These are phyloP conservation scores for Antennarius maculatus DNA, from an alignment of 2,797 vertebrate genomes.

Conservation along the genomic window DNA sequence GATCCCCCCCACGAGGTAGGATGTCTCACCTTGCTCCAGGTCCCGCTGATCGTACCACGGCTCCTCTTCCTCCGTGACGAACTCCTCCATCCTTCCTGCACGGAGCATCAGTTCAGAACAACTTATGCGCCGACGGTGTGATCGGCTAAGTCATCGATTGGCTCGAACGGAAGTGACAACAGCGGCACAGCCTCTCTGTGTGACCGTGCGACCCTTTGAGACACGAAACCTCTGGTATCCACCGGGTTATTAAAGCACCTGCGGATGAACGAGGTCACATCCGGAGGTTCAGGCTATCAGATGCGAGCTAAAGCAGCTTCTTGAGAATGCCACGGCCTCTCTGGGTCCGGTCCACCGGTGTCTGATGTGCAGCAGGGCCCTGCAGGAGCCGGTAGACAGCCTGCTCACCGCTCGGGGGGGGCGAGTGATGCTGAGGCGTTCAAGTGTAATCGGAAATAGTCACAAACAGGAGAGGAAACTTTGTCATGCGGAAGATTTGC, in stretches of 20 bases:
- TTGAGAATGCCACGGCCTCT: not conserved
- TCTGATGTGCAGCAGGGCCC: constrained; percentile 7
- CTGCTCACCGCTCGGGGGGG: constrained; percentile 2
- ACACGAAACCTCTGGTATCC: constrained; percentile 7
- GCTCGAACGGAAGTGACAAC: constrained; percentile 70
- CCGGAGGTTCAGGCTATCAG: not conserved
- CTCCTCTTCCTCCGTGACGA: constrained; percentile 93
- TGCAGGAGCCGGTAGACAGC: constrained; percentile 15
- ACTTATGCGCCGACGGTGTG: constrained; percentile 11
- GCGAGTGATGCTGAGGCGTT: constrained; percentile 45
- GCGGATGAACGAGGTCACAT: not conserved
- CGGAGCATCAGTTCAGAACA: constrained; percentile 78
- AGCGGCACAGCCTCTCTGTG: not conserved
- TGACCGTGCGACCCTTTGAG: constrained; percentile 23
- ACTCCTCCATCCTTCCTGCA: constrained; percentile 93
- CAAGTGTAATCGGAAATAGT: constrained; percentile 22
- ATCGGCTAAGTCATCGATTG: constrained; percentile 27
- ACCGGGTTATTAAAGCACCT: constrained; percentile 36
- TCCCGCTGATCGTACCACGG: constrained; percentile 97
- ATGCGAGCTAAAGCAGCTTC: not conserved
- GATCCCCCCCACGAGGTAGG: not conserved
- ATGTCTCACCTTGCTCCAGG: constrained; percentile 92
- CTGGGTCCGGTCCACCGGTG: not conserved
- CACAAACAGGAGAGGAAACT: too few relatives aligned
- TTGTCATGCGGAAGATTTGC: too few relatives aligned